Evolutionary conservation across 2,797 vertebrate genomes (phyloP).

Genomic region (Tokudaia tokunoshimensis): DNA sequence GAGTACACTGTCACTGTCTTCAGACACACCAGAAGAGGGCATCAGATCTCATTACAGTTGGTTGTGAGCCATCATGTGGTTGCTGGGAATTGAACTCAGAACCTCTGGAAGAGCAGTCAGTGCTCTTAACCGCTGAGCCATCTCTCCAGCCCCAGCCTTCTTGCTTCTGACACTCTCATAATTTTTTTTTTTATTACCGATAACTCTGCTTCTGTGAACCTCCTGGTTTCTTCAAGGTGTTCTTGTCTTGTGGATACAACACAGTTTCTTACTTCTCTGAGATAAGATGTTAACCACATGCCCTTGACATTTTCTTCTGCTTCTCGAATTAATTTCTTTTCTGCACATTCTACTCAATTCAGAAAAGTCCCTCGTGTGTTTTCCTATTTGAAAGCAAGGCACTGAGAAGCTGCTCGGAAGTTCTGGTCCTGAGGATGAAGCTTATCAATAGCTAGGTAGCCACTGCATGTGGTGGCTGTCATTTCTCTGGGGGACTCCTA

Average conservation of each 20-base stretch:
- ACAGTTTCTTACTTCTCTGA: not conserved
- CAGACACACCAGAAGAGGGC: too few species aligned
- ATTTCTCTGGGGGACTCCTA: not conserved
- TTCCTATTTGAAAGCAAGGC: not conserved
- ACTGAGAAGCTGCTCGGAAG: not conserved
- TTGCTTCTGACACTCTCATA: not conserved
- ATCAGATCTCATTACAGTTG: too few species aligned
- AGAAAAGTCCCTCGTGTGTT: not conserved
- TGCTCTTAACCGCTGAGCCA: too few species aligned
- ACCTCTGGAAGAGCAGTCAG: too few species aligned
- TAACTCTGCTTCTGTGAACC: not conserved
- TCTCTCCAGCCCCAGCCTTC: not conserved
- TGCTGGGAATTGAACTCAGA: too few species aligned
- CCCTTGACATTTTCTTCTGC: constrained; percentile 5
- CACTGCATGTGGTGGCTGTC: not conserved
- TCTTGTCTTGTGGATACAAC: not conserved
- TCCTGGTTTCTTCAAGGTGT: not conserved
- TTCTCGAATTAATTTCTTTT: not conserved
- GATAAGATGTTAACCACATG: not conserved
- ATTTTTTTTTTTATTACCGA: not conserved
- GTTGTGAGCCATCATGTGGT: too few species aligned
- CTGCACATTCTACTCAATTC: not conserved
- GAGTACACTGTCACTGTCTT: too few species aligned
- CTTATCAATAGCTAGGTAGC: not conserved
- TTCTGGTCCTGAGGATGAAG: not conserved